phyloP scores from a whole-genome alignment of 2,888 invertebrate genomes.

The Cinara cedri region DNA sequence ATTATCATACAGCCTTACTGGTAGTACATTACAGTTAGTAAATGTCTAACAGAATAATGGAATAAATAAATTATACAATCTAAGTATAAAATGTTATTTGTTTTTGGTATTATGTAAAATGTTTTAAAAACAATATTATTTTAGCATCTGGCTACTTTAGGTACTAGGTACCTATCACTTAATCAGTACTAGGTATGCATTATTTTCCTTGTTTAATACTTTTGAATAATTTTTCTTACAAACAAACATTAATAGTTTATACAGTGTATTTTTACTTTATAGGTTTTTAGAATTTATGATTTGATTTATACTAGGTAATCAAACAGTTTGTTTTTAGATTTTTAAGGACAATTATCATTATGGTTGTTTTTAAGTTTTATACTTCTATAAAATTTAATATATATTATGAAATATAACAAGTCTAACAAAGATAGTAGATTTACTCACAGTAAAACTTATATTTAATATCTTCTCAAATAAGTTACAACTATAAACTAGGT shows the following conservation, averaged over 20 bases:
- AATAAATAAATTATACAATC: background rate
- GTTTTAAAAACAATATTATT: background rate
- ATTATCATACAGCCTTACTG: no score
- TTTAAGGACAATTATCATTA: no score
- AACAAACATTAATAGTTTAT: background rate
- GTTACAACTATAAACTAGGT: no score
- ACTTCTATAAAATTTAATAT: background rate
- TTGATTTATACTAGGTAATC: slow-evolving; percentile 2
- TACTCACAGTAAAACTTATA: no score
- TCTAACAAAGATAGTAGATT: background rate
- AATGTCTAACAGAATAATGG: slow-evolving; percentile 6
- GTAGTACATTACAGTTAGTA: background rate
- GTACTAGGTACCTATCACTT: no score
- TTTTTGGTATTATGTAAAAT: slow-evolving; percentile 8
- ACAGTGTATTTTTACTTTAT: background rate
- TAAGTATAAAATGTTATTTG: background rate
- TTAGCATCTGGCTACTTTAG: background rate
- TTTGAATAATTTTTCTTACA: background rate
- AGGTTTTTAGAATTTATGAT: slow-evolving; percentile 5
- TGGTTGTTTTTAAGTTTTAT: background rate
- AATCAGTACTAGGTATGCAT: background rate
- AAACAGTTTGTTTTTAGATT: background rate
- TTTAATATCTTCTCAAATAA: no score
- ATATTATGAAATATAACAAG: background rate
- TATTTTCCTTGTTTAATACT: background rate